Conservation (phyloP, 2,113 vertebrate genomes). For the Rissa tridactyla region DNA sequence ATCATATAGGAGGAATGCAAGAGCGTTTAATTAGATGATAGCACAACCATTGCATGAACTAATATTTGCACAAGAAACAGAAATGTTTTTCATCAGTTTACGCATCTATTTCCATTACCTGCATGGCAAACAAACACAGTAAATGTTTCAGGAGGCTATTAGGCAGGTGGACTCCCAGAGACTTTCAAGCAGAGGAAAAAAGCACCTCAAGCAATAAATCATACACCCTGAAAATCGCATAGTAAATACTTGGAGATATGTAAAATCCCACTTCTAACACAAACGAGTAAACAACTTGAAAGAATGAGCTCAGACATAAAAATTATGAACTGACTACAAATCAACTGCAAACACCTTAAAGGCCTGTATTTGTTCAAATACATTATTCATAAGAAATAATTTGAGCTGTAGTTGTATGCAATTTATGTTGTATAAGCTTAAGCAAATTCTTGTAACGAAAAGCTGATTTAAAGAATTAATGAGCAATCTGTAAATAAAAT, state of each 20-base stretch:
- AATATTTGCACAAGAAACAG: neutral
- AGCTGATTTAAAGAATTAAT: constrained; percentile 49
- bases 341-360: constrained; percentile 37
- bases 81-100: neutral
- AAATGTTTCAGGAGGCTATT: neutral
- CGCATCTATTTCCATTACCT: neutral
- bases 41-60: neutral
- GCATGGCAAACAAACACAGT: neutral
- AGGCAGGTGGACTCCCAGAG: neutral
- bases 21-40: neutral
- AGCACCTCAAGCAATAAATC: neutral
- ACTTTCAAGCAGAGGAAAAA: neutral
- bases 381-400: constrained; percentile 56
- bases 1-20: neutral
- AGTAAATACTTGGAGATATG: neutral
- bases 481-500: constrained; percentile 43
- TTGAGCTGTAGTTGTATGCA: constrained; percentile 10
- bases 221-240: neutral
- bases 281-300: constrained; percentile 3
- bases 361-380: constrained; percentile 36
- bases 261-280: neutral
- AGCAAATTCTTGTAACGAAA: constrained; percentile 48
- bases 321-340: constrained; percentile 27
- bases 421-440: constrained; percentile 41
- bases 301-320: neutral